Conservation (phyloP, 1,140 invertebrate species). For the Ylistrum balloti region DNA sequence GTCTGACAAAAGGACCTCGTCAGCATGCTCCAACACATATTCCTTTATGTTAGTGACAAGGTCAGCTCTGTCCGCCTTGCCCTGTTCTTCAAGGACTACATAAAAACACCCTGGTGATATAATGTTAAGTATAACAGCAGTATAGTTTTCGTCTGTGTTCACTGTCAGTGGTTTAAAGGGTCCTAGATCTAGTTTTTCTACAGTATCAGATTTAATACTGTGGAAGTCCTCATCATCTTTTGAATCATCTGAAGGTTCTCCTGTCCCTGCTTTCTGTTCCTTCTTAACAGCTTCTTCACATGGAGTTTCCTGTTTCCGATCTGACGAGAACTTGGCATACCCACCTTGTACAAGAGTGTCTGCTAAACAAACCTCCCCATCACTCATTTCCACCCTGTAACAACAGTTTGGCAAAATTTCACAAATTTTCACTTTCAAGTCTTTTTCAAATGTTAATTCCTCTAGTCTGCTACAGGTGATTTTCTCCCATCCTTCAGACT, state of each 20-base stretch:
- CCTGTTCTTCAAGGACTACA: not conserved
- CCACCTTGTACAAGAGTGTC: slow-evolving; percentile 42
- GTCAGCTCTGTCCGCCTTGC: not conserved
- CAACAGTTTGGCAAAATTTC: not conserved
- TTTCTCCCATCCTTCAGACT: slow-evolving; percentile 48
- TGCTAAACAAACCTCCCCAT: slow-evolving; percentile 47
- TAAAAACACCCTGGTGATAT: slow-evolving; percentile 7
- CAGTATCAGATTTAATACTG: not conserved
- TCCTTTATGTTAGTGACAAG: not conserved
- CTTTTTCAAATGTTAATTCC: slow-evolving; percentile 49
- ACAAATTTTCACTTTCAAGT: slow-evolving; percentile 43
- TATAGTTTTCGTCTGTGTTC: not conserved
- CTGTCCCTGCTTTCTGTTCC: not conserved
- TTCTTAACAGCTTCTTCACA: not conserved
- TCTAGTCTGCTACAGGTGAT: slow-evolving; percentile 48
- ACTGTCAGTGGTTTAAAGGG: not conserved
- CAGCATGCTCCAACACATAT: not conserved
- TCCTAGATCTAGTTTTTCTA: not conserved
- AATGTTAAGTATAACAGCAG: not conserved
- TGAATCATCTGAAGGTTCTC: not conserved
- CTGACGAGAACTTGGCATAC: not conserved
- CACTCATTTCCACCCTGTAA: slow-evolving; percentile 43
- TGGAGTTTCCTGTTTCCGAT: not conserved
- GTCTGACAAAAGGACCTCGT: not conserved
- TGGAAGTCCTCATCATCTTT: slow-evolving; percentile 2